Evolutionary conservation across 2,888 invertebrate species (phyloP), one percentile per base, ranked within the genome.

Genomic region (Lasiommata megera): DNA sequence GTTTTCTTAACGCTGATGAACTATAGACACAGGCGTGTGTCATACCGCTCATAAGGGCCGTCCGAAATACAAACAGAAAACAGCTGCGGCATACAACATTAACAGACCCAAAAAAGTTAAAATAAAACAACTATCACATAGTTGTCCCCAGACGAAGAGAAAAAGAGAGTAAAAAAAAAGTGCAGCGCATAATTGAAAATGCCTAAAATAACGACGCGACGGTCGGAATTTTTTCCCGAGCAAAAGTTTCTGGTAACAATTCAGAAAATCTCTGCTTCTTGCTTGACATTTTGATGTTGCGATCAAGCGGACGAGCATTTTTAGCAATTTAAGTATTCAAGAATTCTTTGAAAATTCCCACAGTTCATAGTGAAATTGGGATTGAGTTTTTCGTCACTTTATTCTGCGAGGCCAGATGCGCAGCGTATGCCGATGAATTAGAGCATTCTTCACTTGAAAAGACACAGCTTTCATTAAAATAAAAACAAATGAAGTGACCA

Each of bases 121-220:
- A 50, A 37, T 14, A 44, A 57, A 57, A 50, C 36, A 36, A 51
- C 48, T 28, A 37, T 37, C 63, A 65, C 68, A 68, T 68, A 68
- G 64, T 62, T 64, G 61, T 63, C 61, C 46, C 52, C 60, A 52
- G 55, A 51, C 59, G 63, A 6, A 41, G 31, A 52, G 51, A 38
- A 40, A 46, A 5, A 46, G 36, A 50, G 34, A 54, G 61, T 58
- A 64, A 69, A 74, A 75, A 74, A 34, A 72, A 65, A 58, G 52
- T 60, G 47, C 47, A 56, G 66, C 72, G 76, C 76, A 77, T 86
- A 84, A 88, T 86, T 88, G 82, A 81, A 86, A 87, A 88, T 88
- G 79, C 83, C 84, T 84, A 84, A 85, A 85, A 87, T 87, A 80
- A 77, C 84, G 62, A 60, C 67, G 60, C 64, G 54, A 58, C 62